Evolutionary conservation across 1,140 invertebrate species (phyloP), one percentile per base, ranked within the genome.

Genomic region (Episyrphus balteatus): DNA sequence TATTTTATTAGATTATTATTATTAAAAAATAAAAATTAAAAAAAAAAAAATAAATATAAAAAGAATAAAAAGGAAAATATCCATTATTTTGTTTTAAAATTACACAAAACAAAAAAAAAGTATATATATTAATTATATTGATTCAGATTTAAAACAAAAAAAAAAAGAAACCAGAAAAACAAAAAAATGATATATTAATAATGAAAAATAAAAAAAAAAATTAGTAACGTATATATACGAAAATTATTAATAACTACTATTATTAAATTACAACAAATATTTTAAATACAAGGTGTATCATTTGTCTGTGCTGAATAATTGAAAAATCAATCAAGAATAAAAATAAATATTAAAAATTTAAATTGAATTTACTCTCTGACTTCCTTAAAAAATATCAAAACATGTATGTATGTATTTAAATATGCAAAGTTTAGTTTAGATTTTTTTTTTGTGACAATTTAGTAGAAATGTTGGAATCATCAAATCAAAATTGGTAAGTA

Each of bases 301-400:
- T 26, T 26, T 26, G 21, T 26, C 21, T 26, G 21, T 26, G 21
- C 21, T 26, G 21, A 56, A 51, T 48, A 56, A 55, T 51, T 46
- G 53, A 52, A 49, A 53, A 52, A 59, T 59, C 55, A 60, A 57
- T 55, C 55, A 60, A 60, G 51, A 57, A 56, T 58, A 55, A 58
- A 55, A 57, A 57, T 52, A 50, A 56, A 41, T 42, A 38, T 33
- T 33, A 42, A 46, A 36, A 33, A 31, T 33, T 38, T 7, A n/a
- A n/a, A 9, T 9, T 17, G n/a, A 38, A 14, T 38, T 38, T n/a
- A n/a, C n/a, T n/a, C n/a, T n/a, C n/a, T 26, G 21, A 26, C 21
- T 26, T 26, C 3, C 8, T 26, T 26, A 26, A 26, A 26, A 26
- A 26, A 26, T 26, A 26, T 26, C 8, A 8, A 8, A 26, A 26